phyloP scores from a whole-genome alignment of 2,113 vertebrate genomes.

The Oceanodroma tethys region DNA sequence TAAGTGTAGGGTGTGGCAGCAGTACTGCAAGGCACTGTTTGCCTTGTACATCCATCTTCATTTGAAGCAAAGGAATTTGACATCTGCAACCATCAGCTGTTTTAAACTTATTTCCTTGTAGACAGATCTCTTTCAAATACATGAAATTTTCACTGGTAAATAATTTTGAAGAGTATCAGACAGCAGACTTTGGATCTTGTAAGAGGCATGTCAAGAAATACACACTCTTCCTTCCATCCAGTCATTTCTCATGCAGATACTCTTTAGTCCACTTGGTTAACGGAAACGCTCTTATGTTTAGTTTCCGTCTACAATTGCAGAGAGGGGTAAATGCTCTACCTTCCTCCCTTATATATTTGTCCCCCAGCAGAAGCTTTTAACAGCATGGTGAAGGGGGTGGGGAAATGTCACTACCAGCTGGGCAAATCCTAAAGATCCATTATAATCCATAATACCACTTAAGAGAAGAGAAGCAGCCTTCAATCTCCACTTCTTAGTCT shows the following conservation, averaged over 20 bases:
- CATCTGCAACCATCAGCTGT: background rate
- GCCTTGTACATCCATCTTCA: background rate
- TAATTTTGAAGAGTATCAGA: background rate
- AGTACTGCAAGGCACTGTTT: background rate
- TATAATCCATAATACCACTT: constrained; percentile 54
- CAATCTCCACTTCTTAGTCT: constrained; percentile 18
- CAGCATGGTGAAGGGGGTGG: background rate
- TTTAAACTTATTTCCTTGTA: background rate
- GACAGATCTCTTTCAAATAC: background rate
- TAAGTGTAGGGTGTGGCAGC: background rate
- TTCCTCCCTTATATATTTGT: background rate
- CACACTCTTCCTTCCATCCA: background rate
- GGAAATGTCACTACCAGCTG: constrained; percentile 4
- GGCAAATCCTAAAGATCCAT: constrained; percentile 40
- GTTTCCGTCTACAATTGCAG: background rate
- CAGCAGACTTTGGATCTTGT: background rate
- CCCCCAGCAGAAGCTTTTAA: background rate
- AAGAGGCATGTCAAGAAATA: background rate
- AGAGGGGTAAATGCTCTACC: background rate
- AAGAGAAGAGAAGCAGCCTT: constrained; percentile 25
- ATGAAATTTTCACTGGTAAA: background rate
- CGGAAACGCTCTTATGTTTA: background rate
- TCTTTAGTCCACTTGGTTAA: background rate
- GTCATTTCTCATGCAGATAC: background rate
- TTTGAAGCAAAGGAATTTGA: background rate